Evolutionary conservation across 2,888 invertebrate genomes (phyloP).

Genomic region (Andrena dorsata): DNA sequence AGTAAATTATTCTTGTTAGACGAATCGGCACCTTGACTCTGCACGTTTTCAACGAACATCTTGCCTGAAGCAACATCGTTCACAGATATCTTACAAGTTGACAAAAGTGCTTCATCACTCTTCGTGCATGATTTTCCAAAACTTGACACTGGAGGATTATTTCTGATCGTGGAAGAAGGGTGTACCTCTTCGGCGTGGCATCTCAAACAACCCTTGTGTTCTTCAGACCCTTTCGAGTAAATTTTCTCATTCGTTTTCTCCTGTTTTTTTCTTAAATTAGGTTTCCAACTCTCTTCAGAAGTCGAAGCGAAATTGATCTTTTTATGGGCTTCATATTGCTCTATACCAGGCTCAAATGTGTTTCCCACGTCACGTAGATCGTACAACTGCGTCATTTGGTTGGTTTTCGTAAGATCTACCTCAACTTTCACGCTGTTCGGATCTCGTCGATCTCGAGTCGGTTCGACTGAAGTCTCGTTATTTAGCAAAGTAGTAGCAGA

Average conservation of each 20-base stretch:
- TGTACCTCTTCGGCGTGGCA: background rate
- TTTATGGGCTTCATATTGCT: background rate
- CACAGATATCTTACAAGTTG: background rate
- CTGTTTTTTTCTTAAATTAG: too few species aligned
- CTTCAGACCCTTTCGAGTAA: background rate
- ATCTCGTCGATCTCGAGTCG: background rate
- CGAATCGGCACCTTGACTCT: background rate
- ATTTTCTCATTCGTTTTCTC: background rate
- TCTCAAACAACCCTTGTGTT: background rate
- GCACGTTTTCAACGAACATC: background rate
- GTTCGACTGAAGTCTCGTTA: background rate
- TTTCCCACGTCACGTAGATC: background rate
- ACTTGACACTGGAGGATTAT: background rate
- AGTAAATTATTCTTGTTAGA: background rate
- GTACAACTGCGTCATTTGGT: too few species aligned
- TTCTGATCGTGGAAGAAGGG: background rate
- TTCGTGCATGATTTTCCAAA: background rate
- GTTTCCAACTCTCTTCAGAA: background rate
- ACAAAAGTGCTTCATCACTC: background rate
- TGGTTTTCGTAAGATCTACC: background rate
- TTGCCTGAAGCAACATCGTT: background rate
- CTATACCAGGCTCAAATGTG: background rate
- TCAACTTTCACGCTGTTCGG: background rate
- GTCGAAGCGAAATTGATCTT: background rate
- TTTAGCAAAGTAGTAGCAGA: too few species aligned